phyloP scores from a whole-genome alignment of 2,888 invertebrate species.

The Onchidella celtica region DNA sequence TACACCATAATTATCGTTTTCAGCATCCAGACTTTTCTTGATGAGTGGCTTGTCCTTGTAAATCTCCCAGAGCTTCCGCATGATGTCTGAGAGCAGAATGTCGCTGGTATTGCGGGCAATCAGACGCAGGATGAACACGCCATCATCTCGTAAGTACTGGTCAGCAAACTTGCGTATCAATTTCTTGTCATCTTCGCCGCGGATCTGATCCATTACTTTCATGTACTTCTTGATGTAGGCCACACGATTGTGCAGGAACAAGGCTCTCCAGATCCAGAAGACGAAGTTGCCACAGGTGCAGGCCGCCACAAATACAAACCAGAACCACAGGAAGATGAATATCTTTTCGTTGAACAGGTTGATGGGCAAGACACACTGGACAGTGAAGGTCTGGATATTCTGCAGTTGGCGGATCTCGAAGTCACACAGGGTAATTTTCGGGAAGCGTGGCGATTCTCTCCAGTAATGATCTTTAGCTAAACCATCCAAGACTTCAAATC shows the following conservation, averaged over 20 bases:
- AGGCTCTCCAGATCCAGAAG: conserved; percentile 70
- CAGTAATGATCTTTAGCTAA: conserved; percentile 64
- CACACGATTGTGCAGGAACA: conserved; percentile 67
- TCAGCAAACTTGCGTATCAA: conserved; percentile 71
- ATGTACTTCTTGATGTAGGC: conserved; percentile 73
- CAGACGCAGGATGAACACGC: conserved; percentile 70
- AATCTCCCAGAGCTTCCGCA: conserved; percentile 68
- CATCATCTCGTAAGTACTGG: conserved; percentile 72
- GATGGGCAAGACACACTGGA: conserved; percentile 75
- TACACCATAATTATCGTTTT: conserved; percentile 42
- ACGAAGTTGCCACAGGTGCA: conserved; percentile 69
- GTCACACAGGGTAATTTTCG: conserved; percentile 72
- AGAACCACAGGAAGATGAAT: conserved; percentile 78
- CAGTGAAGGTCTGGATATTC: conserved; percentile 73
- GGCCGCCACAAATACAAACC: conserved; percentile 71
- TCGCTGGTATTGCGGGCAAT: conserved; percentile 74
- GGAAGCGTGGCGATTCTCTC: conserved; percentile 70
- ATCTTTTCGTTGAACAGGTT: conserved; percentile 79
- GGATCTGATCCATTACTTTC: conserved; percentile 68
- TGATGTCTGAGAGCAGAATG: conserved; percentile 71
- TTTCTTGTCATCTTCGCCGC: conserved; percentile 69
- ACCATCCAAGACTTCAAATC: conserved; percentile 67
- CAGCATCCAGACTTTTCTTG: conserved; percentile 63
- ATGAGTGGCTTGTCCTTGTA: conserved; percentile 69
- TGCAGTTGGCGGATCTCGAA: conserved; percentile 73